Evolutionary conservation across 2,888 invertebrate species (phyloP), one percentile per base, ranked within the genome.

Genomic region (Scaptomyza reducta): DNA sequence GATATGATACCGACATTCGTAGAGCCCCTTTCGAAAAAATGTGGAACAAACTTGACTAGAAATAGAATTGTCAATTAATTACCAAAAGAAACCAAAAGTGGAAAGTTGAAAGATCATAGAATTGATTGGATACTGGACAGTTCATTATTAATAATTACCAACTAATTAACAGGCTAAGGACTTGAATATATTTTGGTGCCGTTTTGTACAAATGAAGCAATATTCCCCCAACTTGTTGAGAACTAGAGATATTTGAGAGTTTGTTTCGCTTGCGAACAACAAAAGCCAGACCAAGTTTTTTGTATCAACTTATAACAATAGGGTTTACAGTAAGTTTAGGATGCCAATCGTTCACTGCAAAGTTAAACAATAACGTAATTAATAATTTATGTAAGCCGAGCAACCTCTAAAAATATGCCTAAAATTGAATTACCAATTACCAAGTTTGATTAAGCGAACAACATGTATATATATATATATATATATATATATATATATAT

Each of bases 341-440:
- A 31, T 16, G 58, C 45, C 49, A 47, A 66, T 49, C 57, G 57
- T 67, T 58, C 54, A 45, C 50, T 46, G 57, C n/a, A 50, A 50
- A 27, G 31, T 56, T 50, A 63, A 58, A 33, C 16, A 40, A 45
- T 45, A 59, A 67, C 42, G 47, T 45, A 65, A 42, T 53, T 22
- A 53, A 46, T 29, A 31, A 31, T 40, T 58, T 59, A 16, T 63
- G 40, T 58, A 66, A 70, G 69, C 72, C 70, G 66, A 70, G 63
- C 33, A 77, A 75, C 72, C 72, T 82, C 73, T 75, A 59, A 64
- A 62, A 61, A 77, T 73, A 77, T 75, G 77, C 77, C 75, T 74
- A 74, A 66, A 59, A 61, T 42, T 27, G 51, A 51, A 58, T 13
- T 14, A 33, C 6, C 38, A 14, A 53, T 54, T 29, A 31, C 31